Percentiles rank a stretch among this genome's conserved stretches.
phyloP scores from a whole-genome alignment of 2,888 invertebrate genomes.

The Oxytorus armatus region DNA sequence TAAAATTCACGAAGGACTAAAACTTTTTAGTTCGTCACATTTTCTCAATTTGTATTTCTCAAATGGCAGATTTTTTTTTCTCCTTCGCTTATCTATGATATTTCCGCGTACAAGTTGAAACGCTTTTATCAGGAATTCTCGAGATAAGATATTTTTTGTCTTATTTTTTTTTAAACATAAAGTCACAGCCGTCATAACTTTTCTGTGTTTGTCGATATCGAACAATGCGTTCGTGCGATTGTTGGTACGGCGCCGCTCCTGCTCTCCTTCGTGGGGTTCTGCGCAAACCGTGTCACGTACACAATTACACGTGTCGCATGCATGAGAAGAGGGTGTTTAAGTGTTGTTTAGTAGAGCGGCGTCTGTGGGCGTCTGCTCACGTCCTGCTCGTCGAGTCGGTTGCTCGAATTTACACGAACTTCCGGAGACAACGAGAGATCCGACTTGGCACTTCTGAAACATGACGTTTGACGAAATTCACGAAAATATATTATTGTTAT shows the following conservation, averaged over 20 bases:
- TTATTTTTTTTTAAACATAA: not conserved
- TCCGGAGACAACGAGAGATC: not conserved
- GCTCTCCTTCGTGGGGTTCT: too few species aligned
- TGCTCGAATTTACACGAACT: conserved; percentile 17
- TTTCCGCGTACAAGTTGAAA: not conserved
- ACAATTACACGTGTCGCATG: not conserved
- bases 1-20: too few species aligned
- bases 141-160: too few species aligned
- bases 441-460: conserved; percentile 18
- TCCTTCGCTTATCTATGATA: too few species aligned
- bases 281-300: not conserved
- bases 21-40: too few species aligned
- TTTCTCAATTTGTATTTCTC: too few species aligned
- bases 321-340: conserved; percentile 1
- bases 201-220: not conserved
- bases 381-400: conserved; percentile 28
- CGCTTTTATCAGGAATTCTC: too few species aligned
- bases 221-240: not conserved
- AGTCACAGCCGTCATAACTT: not conserved
- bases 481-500: conserved; percentile 15
- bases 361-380: too few species aligned
- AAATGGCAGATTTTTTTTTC: too few species aligned
- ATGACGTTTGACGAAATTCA: conserved; percentile 28
- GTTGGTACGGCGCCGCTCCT: too few species aligned
- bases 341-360: conserved; percentile 32